Percentiles rank a stretch among this genome's conserved stretches.
phyloP scores from a whole-genome alignment of 2,888 invertebrate species.

The Drosophila borealis region DNA sequence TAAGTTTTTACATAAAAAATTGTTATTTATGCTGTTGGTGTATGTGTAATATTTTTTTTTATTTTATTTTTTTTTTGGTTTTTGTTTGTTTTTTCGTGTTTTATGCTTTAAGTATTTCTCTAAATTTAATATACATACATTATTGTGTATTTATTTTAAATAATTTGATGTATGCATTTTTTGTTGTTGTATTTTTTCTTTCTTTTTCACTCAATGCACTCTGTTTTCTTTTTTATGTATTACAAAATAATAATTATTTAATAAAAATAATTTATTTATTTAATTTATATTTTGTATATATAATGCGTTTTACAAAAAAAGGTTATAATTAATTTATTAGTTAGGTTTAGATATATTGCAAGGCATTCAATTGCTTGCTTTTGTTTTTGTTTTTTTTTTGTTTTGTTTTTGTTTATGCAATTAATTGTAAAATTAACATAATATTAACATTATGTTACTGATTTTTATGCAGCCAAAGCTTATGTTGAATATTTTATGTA shows the following conservation, averaged over 20 bases:
- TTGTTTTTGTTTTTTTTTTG: slow-evolving; percentile 28
- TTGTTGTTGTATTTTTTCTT: slow-evolving; percentile 7
- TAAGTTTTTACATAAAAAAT: slow-evolving; percentile 48
- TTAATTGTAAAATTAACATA: slow-evolving; percentile 53
- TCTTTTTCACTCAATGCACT: slow-evolving; percentile 39
- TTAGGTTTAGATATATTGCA: slow-evolving; percentile 50
- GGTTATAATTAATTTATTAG: slow-evolving; percentile 28
- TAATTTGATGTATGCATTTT: slow-evolving; percentile 30
- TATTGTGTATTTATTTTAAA: slow-evolving; percentile 48
- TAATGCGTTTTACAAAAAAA: slow-evolving; percentile 58
- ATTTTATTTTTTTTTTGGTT: neutral
- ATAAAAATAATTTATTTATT: slow-evolving; percentile 81
- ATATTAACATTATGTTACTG: slow-evolving; percentile 47
- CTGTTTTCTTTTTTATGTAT: slow-evolving; percentile 46
- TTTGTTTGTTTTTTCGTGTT: slow-evolving; percentile 13
- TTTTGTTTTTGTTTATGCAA: slow-evolving; percentile 2
- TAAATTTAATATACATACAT: slow-evolving; percentile 58
- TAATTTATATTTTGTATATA: slow-evolving; percentile 59
- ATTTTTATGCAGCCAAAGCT: slow-evolving; percentile 10
- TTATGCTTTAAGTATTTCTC: slow-evolving; percentile 51
- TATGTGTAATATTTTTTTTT: slow-evolving; percentile 28
- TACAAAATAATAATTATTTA: slow-evolving; percentile 75
- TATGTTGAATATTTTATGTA: slow-evolving; percentile 20
- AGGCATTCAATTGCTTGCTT: slow-evolving; percentile 40
- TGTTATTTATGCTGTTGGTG: slow-evolving; percentile 29